phyloP scores from a whole-genome alignment of 2,797 vertebrate genomes.

The Premnoplex brunnescens region DNA sequence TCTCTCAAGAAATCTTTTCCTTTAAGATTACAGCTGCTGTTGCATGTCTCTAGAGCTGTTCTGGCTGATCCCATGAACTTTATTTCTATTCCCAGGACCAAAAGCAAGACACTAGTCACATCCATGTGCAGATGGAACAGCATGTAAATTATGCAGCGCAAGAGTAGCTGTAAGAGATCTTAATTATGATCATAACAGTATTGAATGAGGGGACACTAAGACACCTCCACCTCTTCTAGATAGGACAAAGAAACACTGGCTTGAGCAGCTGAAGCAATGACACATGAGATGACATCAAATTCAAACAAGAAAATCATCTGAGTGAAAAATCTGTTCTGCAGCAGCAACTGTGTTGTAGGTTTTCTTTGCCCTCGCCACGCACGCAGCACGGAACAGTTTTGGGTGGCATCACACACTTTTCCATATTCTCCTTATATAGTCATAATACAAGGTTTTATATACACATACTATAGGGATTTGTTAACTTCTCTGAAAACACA shows the following conservation, averaged over 20 bases:
- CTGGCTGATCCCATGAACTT: neutral
- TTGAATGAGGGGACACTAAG: neutral
- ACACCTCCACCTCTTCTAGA: neutral
- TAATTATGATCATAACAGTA: neutral
- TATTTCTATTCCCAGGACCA: neutral
- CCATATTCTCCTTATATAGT: rapidly evolving
- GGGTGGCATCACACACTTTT: neutral
- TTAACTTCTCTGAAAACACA: neutral
- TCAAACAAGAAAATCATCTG: neutral
- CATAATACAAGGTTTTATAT: neutral
- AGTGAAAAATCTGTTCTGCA: neutral
- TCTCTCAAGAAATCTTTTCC: neutral
- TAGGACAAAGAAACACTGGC: neutral
- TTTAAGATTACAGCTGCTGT: neutral
- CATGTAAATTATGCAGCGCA: neutral
- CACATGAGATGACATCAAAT: neutral
- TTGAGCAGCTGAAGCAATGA: neutral
- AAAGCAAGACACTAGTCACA: neutral
- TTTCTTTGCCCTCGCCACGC: neutral
- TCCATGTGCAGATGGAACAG: neutral
- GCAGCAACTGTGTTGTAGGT: neutral
- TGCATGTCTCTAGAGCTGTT: neutral
- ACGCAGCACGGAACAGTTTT: neutral
- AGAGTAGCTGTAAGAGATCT: neutral
- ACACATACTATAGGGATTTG: rapidly evolving